Base-by-base conservation (phyloP, 2,888 invertebrate genomes). In the Dicyrtoma fusca region DNA sequence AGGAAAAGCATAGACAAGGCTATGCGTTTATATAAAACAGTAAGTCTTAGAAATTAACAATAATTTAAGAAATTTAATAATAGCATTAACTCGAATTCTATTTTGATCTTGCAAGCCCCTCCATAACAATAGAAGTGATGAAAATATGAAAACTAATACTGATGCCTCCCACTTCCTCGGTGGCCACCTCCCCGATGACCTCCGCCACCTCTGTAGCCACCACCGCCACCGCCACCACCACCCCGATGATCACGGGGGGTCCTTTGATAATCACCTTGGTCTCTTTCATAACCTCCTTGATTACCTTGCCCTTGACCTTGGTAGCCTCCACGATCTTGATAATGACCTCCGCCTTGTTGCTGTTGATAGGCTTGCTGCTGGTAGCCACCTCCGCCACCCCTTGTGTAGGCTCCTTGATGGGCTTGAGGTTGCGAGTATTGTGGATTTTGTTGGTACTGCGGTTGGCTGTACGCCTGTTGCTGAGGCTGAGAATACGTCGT, bases 201-300 rank as follows among this genome's bases (percentile, higher is more conserved):
- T 51, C 72, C 57, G 47, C 73, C 62, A 21, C 71, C 71, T 62
- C 65, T 84, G 72, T 83, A 84, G 65, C 84, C 84, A 81, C 74
- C 62, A 61, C 64, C 42, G 23, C 80, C 75, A 21, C 79, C 78
- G 26, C 82, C 42, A 17, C 65, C 45, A 19, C 72, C 70, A 25
- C 75, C 75, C 47, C 72, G 25, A 69, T 61, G 47, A 23, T 61
- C 62, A 4, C 74, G 73, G 25, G 34, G 68, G 8, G 6, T 47
- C 57, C 55, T 70, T 66, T 71, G 72, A 57, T 69, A 51, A 44
- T 61, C 69, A 23, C 66, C 69, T 69, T 75, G 74, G 14, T 73
- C 64, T 21, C 74, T 63, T 55, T 72, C 65, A 26, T 69, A 44
- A 25, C 78, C 76, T 10, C 81, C 80, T 49, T 78, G 74, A 25